A percentile compares a stretch with the other conserved stretches of the same genome.
Conservation (phyloP, 2,113 vertebrate species). For the Rostratula benghalensis region DNA sequence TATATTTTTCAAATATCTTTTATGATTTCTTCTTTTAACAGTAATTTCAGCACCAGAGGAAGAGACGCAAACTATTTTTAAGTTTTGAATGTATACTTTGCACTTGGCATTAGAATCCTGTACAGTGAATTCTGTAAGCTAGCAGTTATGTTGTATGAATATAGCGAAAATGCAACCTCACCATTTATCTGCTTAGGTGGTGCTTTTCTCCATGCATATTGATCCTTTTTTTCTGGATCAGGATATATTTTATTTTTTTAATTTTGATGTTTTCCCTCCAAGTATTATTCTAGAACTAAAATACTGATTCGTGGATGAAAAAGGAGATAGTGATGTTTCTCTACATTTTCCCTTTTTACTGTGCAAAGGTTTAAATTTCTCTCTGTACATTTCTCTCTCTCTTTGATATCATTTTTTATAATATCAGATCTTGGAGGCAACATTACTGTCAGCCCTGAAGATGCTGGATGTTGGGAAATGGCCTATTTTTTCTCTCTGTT, state of each 20-base stretch:
- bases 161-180: background rate
- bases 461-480: constrained; percentile 99
- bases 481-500: constrained; percentile 96
- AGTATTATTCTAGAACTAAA: background rate
- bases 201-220: background rate
- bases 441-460: constrained; percentile 74
- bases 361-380: background rate
- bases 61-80: background rate
- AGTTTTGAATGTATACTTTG: background rate
- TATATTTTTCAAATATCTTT: background rate
- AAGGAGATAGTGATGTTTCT: background rate
- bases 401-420: background rate
- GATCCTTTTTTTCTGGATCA: background rate
- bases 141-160: background rate
- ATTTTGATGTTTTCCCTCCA: background rate
- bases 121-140: background rate
- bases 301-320: background rate
- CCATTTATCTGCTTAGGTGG: background rate
- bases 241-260: background rate
- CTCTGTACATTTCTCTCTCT: background rate
- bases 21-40: background rate
- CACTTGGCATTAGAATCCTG: background rate
- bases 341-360: background rate
- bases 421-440: constrained; percentile 61
- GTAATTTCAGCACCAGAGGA: background rate